phyloP scores from a whole-genome alignment of 2,797 vertebrate genomes.

The Tolypeutes matacus region DNA sequence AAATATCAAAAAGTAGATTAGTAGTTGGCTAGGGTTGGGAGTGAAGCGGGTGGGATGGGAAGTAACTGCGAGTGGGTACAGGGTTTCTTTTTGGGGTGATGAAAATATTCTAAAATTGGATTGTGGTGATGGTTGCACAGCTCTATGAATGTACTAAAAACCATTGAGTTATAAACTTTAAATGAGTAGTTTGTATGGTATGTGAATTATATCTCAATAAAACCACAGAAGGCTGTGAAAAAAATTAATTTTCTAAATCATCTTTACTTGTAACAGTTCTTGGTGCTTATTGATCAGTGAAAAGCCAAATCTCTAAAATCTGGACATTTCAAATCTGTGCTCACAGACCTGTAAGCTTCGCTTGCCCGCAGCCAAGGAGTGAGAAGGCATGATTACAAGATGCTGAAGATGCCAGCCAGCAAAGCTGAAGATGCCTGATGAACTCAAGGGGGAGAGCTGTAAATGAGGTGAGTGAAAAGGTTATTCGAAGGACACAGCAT shows the following conservation, averaged over 20 bases:
- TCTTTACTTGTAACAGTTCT: constrained; percentile 13
- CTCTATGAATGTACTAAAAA: constrained; percentile 13
- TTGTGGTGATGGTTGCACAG: not conserved
- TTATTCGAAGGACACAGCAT: not conserved
- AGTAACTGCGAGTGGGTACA: not conserved
- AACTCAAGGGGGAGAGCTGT: not conserved
- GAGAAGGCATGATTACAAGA: not conserved
- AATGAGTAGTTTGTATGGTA: not conserved
- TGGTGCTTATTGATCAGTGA: not conserved
- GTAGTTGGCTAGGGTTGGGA: not conserved
- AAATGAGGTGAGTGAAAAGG: constrained; percentile 8
- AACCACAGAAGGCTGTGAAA: not conserved
- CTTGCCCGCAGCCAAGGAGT: not conserved
- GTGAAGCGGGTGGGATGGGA: not conserved
- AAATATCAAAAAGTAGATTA: not conserved
- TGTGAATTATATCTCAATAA: constrained; percentile 24
- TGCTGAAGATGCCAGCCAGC: not conserved
- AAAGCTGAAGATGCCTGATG: not conserved
- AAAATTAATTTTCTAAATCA: not conserved
- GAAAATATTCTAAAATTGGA: constrained; percentile 45
- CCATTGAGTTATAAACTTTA: not conserved
- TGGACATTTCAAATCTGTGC: not conserved
- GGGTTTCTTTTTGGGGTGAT: not conserved
- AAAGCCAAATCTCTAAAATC: constrained; percentile 19
- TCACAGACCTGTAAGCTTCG: not conserved